A percentile compares a stretch with the other conserved stretches of the same genome.
Conservation (phyloP, 2,113 vertebrate genomes). For the Esox niger region DNA sequence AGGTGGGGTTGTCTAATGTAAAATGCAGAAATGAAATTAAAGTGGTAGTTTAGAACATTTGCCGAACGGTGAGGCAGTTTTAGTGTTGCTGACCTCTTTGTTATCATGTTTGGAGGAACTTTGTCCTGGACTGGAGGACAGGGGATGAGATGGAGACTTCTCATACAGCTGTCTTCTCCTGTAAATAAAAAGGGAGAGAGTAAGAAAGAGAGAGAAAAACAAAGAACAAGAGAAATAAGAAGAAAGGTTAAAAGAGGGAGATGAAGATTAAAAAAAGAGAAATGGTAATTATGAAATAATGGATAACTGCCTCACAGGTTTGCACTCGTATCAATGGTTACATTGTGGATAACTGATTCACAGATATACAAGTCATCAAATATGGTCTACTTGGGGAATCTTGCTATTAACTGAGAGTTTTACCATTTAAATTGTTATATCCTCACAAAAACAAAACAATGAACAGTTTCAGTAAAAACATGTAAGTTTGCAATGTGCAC, state of each 20-base stretch:
- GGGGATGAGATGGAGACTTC: constrained; percentile 53
- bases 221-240: constrained; percentile 23
- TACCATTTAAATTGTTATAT: too few species aligned
- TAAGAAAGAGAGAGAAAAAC: constrained; percentile 34
- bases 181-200: constrained; percentile 31
- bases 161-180: constrained; percentile 65
- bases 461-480: too few species aligned
- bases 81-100: constrained; percentile 29
- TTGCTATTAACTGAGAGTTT: neutral
- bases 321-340: too few species aligned
- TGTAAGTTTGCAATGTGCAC: too few species aligned
- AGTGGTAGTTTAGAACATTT: too few species aligned
- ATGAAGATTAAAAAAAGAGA: neutral
- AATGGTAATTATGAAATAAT: too few species aligned
- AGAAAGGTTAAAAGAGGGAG: neutral
- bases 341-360: too few species aligned
- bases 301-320: too few species aligned
- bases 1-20: neutral
- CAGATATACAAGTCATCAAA: too few species aligned
- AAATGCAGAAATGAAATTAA: neutral
- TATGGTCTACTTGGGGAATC: neutral
- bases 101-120: constrained; percentile 57
- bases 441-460: neutral
- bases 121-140: constrained; percentile 58
- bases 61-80: neutral